A percentile compares a stretch with the other conserved stretches of the same genome.
Conservation (phyloP, 2,888 invertebrate species). For the Brachyopa scutellaris region DNA sequence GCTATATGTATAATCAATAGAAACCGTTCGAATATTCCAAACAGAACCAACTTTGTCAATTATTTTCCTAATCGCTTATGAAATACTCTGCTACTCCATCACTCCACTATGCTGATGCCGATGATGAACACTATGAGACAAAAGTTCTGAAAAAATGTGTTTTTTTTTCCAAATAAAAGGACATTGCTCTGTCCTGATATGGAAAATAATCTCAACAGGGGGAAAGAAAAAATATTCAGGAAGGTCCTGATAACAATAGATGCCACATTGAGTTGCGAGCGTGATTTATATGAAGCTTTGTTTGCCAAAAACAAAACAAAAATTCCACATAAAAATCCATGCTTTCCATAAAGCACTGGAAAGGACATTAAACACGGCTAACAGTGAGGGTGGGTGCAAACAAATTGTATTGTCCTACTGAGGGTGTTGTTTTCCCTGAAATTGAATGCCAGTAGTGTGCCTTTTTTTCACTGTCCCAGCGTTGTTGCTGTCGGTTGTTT, state of each 20-base stretch:
- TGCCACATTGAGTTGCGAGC: constrained; percentile 34
- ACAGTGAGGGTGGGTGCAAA: constrained; percentile 38
- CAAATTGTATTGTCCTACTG: constrained; percentile 44
- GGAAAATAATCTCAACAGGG: constrained; percentile 14
- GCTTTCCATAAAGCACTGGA: constrained; percentile 39
- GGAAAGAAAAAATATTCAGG: constrained; percentile 3
- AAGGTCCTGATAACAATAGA: constrained; percentile 52
- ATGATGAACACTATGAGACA: constrained; percentile 24
- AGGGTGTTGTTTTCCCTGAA: constrained; percentile 26
- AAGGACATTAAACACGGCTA: constrained; percentile 50
- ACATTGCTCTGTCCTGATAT: neutral
- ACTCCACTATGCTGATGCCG: neutral
- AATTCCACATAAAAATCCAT: constrained; percentile 34
- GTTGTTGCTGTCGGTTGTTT: constrained; percentile 26
- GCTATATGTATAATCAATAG: too few relatives aligned
- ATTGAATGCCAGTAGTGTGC: constrained; percentile 40
- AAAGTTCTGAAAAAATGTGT: too few relatives aligned
- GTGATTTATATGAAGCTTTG: constrained; percentile 57
- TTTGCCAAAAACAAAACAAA: constrained; percentile 19
- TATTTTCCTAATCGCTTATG: neutral
- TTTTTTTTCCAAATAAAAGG: neutral
- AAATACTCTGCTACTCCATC: neutral
- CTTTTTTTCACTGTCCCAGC: constrained; percentile 5
- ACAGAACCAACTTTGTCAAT: neutral
- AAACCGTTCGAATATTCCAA: neutral